phyloP scores from a whole-genome alignment of 2,888 invertebrate species.

The Andrena flavipes region DNA sequence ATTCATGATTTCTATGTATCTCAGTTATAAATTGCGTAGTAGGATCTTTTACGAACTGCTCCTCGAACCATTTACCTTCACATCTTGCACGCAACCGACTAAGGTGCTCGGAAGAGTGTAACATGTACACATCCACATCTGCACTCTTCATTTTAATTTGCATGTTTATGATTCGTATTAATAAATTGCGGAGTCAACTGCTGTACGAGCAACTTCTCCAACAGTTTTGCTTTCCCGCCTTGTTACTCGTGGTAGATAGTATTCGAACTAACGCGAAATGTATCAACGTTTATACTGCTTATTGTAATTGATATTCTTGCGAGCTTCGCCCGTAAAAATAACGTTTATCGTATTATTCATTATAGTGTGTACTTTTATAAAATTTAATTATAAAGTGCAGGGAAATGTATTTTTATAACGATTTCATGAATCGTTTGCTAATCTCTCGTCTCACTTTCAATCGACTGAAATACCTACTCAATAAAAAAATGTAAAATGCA shows the following conservation, averaged over 20 bases:
- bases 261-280: background rate
- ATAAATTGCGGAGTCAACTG: background rate
- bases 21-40: background rate
- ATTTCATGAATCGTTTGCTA: background rate
- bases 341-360: background rate
- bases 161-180: background rate
- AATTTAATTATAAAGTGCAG: no score
- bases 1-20: background rate
- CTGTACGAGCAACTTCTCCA: background rate
- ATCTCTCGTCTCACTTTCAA: background rate
- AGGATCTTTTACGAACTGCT: background rate
- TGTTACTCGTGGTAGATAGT: background rate
- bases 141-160: background rate
- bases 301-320: background rate
- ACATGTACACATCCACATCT: constrained; percentile 1
- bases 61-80: constrained; percentile 1
- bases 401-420: background rate
- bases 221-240: background rate
- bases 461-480: background rate
- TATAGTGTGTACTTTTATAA: no score
- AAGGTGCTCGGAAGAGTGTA: constrained; percentile 8
- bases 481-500: background rate
- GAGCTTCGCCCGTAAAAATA: background rate
- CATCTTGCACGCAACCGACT: background rate
- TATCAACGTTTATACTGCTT: no score